These are phyloP conservation scores for Xyliphius kryptos DNA, from an alignment of 2,113 vertebrate genomes.

Conservation along the genomic window DNA sequence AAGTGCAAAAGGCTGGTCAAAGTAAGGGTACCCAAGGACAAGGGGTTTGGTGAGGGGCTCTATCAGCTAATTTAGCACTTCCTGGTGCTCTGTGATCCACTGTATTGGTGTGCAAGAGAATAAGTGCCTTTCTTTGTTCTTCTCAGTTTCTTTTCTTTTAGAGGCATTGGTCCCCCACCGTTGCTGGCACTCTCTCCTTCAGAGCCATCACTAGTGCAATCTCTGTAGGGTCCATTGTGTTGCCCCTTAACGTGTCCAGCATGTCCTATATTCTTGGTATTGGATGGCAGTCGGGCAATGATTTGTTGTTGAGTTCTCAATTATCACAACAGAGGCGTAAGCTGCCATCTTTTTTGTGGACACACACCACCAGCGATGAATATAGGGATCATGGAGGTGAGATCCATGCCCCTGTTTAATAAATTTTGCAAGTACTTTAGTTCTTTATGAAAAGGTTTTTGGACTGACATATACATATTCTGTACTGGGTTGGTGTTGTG, in stretches of 20 bases:
- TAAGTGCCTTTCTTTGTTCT: slow-evolving; percentile 19
- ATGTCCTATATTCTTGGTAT: slow-evolving; percentile 18
- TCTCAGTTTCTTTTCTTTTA: too few species aligned
- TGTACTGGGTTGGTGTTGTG: neutral
- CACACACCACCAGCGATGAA: neutral
- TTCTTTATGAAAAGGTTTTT: slow-evolving; percentile 2
- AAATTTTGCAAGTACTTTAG: neutral
- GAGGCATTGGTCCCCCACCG: slow-evolving; percentile 24
- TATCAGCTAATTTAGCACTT: slow-evolving; percentile 14
- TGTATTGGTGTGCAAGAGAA: slow-evolving; percentile 20
- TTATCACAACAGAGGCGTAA: neutral
- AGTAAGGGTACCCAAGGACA: neutral
- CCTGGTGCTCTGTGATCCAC: slow-evolving; percentile 21
- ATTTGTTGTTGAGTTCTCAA: slow-evolving; percentile 1
- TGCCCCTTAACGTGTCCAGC: slow-evolving; percentile 8
- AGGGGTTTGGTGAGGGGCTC: slow-evolving; percentile 8
- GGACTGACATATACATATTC: slow-evolving; percentile 1
- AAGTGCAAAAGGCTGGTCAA: neutral
- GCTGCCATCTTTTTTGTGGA: neutral
- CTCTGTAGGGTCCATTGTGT: slow-evolving; percentile 29
- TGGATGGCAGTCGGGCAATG: slow-evolving; percentile 7
- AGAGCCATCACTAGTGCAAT: slow-evolving; percentile 18
- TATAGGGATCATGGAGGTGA: neutral
- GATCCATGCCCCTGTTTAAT: neutral
- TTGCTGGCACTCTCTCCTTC: slow-evolving; percentile 18